These are phyloP conservation scores for Melitaea cinxia DNA, from an alignment of 1,140 invertebrate genomes.

Conservation along the genomic window DNA sequence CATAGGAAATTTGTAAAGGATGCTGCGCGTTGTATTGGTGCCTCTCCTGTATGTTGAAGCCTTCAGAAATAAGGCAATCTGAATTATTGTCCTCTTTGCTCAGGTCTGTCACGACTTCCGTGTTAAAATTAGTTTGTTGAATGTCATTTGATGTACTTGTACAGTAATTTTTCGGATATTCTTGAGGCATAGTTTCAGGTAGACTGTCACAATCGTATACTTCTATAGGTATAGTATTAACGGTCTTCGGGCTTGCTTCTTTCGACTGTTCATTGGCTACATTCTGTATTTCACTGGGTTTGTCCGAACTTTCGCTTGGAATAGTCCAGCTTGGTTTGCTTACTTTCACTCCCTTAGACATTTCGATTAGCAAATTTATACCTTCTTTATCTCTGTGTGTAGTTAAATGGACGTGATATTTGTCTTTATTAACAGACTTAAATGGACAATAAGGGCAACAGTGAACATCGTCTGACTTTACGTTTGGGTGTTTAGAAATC, in stretches of 20 bases:
- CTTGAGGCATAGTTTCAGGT: constrained; percentile 59
- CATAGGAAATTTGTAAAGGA: constrained; percentile 59
- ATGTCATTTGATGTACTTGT: constrained; percentile 43
- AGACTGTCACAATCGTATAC: constrained; percentile 73
- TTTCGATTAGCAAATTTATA: constrained; percentile 60
- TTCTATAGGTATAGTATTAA: constrained; percentile 70
- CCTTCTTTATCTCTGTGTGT: constrained; percentile 71
- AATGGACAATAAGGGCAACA: constrained; percentile 81
- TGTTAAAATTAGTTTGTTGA: constrained; percentile 48
- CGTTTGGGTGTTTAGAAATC: constrained; percentile 82
- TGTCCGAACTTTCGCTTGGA: constrained; percentile 56
- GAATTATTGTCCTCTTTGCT: constrained; percentile 75
- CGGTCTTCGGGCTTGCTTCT: constrained; percentile 52
- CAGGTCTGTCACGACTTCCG: constrained; percentile 57
- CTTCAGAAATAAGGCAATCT: constrained; percentile 67
- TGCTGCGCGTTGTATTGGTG: constrained; percentile 58
- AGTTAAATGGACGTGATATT: constrained; percentile 74
- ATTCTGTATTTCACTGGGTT: constrained; percentile 38
- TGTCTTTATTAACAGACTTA: constrained; percentile 81
- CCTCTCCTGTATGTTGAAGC: constrained; percentile 57
- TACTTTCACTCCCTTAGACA: constrained; percentile 54
- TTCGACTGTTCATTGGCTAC: constrained; percentile 41
- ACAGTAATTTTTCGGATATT: constrained; percentile 65
- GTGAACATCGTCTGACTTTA: constrained; percentile 77
- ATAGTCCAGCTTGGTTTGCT: constrained; percentile 71